Percentiles rank a stretch among this genome's conserved stretches.
Conservation (phyloP, 2,113 vertebrate species). For the Erythrocebus patas region DNA sequence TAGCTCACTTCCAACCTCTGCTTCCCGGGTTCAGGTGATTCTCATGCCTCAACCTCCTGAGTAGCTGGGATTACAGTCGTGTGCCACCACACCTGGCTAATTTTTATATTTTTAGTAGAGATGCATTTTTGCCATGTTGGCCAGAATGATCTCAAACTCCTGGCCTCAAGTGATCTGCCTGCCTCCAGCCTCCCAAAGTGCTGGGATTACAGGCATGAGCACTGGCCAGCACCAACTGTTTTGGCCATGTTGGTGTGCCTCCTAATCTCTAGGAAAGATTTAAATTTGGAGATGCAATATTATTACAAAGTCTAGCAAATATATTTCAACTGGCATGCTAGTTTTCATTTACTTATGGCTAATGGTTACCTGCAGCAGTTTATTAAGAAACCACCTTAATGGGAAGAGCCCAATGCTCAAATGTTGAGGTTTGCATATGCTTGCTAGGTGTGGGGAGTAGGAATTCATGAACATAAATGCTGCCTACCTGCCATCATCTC, state of each 20-base stretch:
- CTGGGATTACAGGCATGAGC: too few relatives aligned
- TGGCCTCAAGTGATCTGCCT: too few relatives aligned
- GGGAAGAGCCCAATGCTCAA: background rate
- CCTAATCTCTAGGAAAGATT: background rate
- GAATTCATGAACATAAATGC: slow-evolving; percentile 10
- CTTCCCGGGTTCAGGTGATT: too few relatives aligned
- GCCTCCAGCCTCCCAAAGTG: too few relatives aligned
- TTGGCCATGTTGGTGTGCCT: background rate
- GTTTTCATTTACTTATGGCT: background rate
- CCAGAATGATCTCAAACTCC: too few relatives aligned
- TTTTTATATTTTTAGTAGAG: too few relatives aligned
- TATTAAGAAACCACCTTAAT: background rate
- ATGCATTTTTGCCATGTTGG: too few relatives aligned
- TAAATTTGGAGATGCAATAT: background rate
- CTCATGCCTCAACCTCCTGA: too few relatives aligned
- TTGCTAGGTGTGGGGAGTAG: background rate
- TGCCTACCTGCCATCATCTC: background rate
- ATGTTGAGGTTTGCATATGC: background rate
- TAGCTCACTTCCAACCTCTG: too few relatives aligned
- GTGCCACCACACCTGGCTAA: too few relatives aligned
- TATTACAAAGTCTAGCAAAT: background rate
- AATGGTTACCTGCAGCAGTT: slow-evolving; percentile 1
- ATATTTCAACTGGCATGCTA: slow-evolving; percentile 18
- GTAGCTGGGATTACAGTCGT: too few relatives aligned
- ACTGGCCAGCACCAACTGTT: background rate